A percentile compares a stretch with the other conserved stretches of the same genome.
These are phyloP conservation scores for Alosa sapidissima DNA, from an alignment of 2,797 vertebrate genomes.

Conservation along the genomic window DNA sequence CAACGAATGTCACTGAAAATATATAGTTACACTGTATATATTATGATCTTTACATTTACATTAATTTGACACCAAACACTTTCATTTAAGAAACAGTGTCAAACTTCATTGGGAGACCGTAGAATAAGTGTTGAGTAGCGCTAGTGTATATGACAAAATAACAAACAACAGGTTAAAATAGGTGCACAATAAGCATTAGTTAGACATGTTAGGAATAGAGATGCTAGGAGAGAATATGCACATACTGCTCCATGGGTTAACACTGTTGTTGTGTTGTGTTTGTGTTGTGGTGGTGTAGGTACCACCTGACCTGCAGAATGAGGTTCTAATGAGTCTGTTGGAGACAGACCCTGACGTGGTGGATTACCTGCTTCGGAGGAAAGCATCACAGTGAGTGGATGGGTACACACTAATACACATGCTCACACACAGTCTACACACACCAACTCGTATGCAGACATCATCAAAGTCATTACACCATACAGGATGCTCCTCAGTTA, in stretches of 20 bases:
- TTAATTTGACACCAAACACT: too few species aligned
- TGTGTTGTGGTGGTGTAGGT: conserved; percentile 71
- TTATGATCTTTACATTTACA: too few species aligned
- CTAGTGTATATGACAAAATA: too few species aligned
- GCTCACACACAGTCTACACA: not conserved
- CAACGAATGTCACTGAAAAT: not conserved
- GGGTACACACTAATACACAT: conserved; percentile 57
- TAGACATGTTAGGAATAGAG: too few species aligned
- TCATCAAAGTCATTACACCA: not conserved
- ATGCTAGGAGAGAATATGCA: too few species aligned
- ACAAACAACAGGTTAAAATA: too few species aligned
- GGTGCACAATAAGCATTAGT: too few species aligned
- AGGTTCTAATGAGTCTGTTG: conserved; percentile 90
- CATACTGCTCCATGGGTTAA: too few species aligned
- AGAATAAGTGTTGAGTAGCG: too few species aligned
- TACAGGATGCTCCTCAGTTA: not conserved
- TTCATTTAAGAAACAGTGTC: too few species aligned
- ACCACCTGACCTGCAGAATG: conserved; percentile 91
- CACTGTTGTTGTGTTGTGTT: not conserved
- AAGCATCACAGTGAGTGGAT: conserved; percentile 89
- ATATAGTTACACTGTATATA: not conserved
- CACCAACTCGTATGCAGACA: not conserved
- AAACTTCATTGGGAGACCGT: too few species aligned
- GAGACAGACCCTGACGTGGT: conserved; percentile 95
- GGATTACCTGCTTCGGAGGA: conserved; percentile 91